A percentile compares a stretch with the other conserved stretches of the same genome.
Conservation (phyloP, 2,888 invertebrate genomes). For the Cryptus armator region DNA sequence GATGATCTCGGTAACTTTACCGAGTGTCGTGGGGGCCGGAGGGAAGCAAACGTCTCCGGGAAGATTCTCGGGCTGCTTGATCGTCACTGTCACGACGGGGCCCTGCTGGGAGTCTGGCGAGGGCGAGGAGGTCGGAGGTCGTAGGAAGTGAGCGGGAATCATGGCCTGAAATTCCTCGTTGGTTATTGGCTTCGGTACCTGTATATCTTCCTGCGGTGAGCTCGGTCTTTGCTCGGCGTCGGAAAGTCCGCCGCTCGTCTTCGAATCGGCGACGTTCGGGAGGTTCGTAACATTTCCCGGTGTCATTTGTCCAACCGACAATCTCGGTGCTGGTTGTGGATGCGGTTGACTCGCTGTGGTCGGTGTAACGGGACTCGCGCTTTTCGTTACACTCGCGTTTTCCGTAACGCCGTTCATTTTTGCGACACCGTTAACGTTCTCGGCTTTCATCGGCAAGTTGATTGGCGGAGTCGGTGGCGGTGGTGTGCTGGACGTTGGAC, state of each 20-base stretch:
- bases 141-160: conserved; percentile 96
- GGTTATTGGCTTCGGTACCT: conserved; percentile 94
- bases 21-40: conserved; percentile 93
- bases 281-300: conserved; percentile 60
- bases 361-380: conserved; percentile 72
- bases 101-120: conserved; percentile 85
- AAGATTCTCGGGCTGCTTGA: conserved; percentile 89
- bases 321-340: conserved; percentile 63
- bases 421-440: conserved; percentile 76
- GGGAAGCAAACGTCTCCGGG: conserved; percentile 91
- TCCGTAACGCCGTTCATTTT: conserved; percentile 82
- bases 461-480: conserved; percentile 81
- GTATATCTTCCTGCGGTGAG: conserved; percentile 86
- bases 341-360: conserved; percentile 78
- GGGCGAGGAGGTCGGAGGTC: conserved; percentile 84
- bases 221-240: conserved; percentile 84
- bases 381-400: conserved; percentile 54
- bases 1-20: conserved; percentile 96
- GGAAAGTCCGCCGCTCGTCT: conserved; percentile 75
- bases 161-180: conserved; percentile 98
- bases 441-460: conserved; percentile 83
- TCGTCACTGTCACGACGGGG: conserved; percentile 92
- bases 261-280: conserved; percentile 70
- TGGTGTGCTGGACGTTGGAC: conserved; percentile 83
- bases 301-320: conserved; percentile 60